Evolutionary conservation across 1,140 invertebrate species (phyloP).

Genomic region (Grapholita molesta): DNA sequence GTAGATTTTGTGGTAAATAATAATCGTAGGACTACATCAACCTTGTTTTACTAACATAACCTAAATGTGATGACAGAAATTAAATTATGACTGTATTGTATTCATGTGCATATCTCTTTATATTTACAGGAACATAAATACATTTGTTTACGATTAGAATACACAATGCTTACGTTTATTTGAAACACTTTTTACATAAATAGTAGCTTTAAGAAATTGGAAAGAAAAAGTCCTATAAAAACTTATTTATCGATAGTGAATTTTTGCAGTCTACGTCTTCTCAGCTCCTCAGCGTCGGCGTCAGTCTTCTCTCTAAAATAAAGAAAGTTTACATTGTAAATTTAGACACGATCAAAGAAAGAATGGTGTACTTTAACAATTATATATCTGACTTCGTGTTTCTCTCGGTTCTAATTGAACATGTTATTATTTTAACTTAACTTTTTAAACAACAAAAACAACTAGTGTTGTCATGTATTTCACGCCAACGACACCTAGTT

Average conservation of each 20-base stretch:
- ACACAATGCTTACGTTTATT: constrained; percentile 68
- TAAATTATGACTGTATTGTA: constrained; percentile 64
- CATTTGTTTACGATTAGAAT: constrained; percentile 68
- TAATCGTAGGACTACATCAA: constrained; percentile 3
- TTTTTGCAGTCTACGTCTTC: constrained; percentile 85
- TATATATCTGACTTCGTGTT: too few relatives aligned
- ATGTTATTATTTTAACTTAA: too few relatives aligned
- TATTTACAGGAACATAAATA: constrained; percentile 77
- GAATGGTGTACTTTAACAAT: too few relatives aligned
- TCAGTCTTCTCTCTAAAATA: constrained; percentile 55
- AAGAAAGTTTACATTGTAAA: constrained; percentile 13
- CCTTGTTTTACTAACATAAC: not conserved
- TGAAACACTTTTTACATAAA: constrained; percentile 72
- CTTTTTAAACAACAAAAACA: too few relatives aligned
- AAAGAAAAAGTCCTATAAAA: constrained; percentile 43
- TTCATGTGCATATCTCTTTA: constrained; percentile 70
- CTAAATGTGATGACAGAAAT: constrained; percentile 26
- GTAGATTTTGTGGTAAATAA: constrained; percentile 23
- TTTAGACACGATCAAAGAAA: too few relatives aligned
- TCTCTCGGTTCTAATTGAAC: too few relatives aligned
- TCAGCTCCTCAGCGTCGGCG: constrained; percentile 78
- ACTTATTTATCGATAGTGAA: constrained; percentile 78
- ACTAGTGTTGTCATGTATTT: too few relatives aligned
- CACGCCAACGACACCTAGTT: too few relatives aligned
- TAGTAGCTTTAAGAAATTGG: constrained; percentile 53